Evolutionary conservation across 2,113 vertebrate species (phyloP).

Genomic region (Pontoporia blainvillei): DNA sequence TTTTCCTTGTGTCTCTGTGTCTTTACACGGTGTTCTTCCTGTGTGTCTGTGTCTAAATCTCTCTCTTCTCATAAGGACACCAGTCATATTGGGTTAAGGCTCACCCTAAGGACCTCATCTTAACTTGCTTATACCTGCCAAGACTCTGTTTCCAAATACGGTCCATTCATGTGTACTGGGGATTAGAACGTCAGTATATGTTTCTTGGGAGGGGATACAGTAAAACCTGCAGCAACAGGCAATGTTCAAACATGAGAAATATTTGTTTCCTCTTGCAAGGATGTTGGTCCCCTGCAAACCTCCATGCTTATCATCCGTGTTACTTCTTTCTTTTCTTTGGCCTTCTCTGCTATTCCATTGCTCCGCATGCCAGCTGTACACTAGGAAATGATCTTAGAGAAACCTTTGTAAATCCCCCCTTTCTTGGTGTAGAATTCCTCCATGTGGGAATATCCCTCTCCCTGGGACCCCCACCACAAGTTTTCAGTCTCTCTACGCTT

Average conservation of each 20-base stretch:
- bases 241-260: background rate
- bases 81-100: background rate
- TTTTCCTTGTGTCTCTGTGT: background rate
- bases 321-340: background rate
- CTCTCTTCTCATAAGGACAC: background rate
- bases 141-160: background rate
- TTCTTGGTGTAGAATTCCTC: background rate
- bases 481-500: background rate
- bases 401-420: background rate
- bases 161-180: background rate
- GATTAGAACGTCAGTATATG: background rate
- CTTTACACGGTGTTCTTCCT: background rate
- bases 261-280: background rate
- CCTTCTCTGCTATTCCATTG: background rate
- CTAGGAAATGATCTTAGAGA: background rate
- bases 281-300: background rate
- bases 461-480: background rate
- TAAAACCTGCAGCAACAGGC: background rate
- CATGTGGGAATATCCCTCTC: background rate
- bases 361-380: background rate
- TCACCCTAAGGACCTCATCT: background rate
- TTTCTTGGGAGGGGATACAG: background rate
- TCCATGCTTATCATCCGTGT: background rate
- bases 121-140: background rate
- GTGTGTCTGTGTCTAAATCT: background rate